Evolutionary conservation across 2,888 invertebrate genomes (phyloP).

Genomic region (Chrysotoxum bicinctum): DNA sequence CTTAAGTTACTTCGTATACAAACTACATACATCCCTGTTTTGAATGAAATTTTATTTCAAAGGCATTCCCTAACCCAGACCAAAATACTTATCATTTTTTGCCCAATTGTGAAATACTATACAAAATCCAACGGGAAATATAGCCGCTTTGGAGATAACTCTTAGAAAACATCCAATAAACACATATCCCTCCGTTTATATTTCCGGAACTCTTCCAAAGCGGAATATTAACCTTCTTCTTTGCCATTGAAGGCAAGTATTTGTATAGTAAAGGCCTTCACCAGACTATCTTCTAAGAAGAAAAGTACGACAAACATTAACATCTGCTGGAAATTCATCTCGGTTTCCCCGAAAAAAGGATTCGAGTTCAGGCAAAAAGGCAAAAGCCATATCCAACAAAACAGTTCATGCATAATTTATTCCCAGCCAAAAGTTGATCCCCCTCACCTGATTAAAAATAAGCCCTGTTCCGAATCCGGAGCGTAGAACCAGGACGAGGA

Average conservation of each 20-base stretch:
- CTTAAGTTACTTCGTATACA: background rate
- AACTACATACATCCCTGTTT: background rate
- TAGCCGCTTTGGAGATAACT: slow-evolving; percentile 6
- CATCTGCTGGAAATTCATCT: slow-evolving; percentile 63
- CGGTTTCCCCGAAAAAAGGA: slow-evolving; percentile 21
- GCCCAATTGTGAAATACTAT: slow-evolving; percentile 1
- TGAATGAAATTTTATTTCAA: slow-evolving; percentile 47
- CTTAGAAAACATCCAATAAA: slow-evolving; percentile 19
- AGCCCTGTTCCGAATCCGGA: slow-evolving; percentile 39
- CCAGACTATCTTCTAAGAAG: background rate
- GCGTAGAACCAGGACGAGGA: background rate
- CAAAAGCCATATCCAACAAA: slow-evolving; percentile 57
- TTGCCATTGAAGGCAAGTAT: background rate
- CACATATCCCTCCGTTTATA: slow-evolving; percentile 15
- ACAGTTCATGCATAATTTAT: slow-evolving; percentile 73
- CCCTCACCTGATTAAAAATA: slow-evolving; percentile 72
- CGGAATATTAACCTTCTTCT: background rate
- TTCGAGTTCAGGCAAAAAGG: slow-evolving; percentile 28
- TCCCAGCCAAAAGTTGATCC: slow-evolving; percentile 71
- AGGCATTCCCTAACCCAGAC: background rate
- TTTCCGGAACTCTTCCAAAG: background rate
- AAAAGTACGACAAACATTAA: slow-evolving; percentile 50
- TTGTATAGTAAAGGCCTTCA: background rate
- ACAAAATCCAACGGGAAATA: slow-evolving; percentile 13
- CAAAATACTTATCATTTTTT: background rate